A percentile compares a stretch with the other conserved stretches of the same genome.
Evolutionary conservation across 2,888 invertebrate genomes (phyloP).

Genomic region (Melinaea marsaeus): DNA sequence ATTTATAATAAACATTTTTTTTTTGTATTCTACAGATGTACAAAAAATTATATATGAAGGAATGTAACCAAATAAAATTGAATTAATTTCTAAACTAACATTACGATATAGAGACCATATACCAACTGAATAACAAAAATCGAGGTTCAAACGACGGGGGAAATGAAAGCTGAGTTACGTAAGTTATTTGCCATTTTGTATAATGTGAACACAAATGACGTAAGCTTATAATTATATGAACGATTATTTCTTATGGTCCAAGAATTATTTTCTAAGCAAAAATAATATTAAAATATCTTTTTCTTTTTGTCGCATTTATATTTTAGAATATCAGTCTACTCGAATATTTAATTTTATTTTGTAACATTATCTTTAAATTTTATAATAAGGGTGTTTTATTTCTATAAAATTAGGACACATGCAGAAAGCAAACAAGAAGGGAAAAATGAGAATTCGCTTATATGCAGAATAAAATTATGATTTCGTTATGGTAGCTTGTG

Average conservation of each 20-base stretch:
- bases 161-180: slow-evolving; percentile 13
- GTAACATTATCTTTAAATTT: neutral
- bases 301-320: too few species aligned
- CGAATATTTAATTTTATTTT: too few species aligned
- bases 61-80: too few species aligned
- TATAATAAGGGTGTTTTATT: neutral
- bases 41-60: too few species aligned
- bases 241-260: slow-evolving; percentile 1
- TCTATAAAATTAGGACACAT: too few species aligned
- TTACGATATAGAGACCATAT: slow-evolving; percentile 6
- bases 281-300: neutral
- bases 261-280: neutral
- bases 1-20: too few species aligned
- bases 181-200: slow-evolving; percentile 21
- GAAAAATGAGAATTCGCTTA: neutral
- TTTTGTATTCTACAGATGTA: too few species aligned
- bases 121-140: neutral
- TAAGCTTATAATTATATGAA: slow-evolving; percentile 14
- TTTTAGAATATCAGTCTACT: too few species aligned
- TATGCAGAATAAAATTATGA: neutral
- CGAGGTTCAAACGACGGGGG: neutral
- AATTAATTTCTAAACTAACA: neutral
- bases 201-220: slow-evolving; percentile 23
- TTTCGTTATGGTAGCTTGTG: slow-evolving; percentile 7
- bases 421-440: neutral